phyloP scores from a whole-genome alignment of 2,888 invertebrate genomes.

The Chalcis sispes region DNA sequence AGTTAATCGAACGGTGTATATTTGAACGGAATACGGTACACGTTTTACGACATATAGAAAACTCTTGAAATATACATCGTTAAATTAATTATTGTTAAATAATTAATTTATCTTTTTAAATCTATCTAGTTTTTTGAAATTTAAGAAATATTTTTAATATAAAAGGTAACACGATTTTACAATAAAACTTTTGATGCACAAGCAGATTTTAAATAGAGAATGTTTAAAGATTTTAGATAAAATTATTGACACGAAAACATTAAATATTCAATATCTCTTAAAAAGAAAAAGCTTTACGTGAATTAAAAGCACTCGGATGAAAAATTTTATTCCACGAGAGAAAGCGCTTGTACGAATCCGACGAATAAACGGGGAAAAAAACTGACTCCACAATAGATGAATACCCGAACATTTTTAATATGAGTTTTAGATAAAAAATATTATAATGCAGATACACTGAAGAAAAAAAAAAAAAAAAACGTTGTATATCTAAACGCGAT shows the following conservation, averaged over 20 bases:
- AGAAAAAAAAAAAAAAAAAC: too few relatives aligned
- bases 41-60: too few relatives aligned
- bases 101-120: too few relatives aligned
- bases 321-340: not conserved
- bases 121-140: too few relatives aligned
- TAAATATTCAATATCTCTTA: not conserved
- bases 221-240: not conserved
- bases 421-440: conserved; percentile 13
- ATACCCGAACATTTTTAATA: conserved; percentile 11
- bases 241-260: not conserved
- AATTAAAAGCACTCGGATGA: too few relatives aligned
- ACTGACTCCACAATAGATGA: conserved; percentile 34
- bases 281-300: too few relatives aligned
- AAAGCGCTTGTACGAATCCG: conserved; percentile 5
- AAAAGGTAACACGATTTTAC: too few relatives aligned
- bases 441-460: conserved; percentile 15
- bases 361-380: not conserved
- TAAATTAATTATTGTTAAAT: too few relatives aligned
- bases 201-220: not conserved
- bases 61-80: too few relatives aligned
- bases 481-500: not conserved
- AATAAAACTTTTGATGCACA: too few relatives aligned
- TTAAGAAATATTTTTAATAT: too few relatives aligned
- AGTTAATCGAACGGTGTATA: too few relatives aligned
- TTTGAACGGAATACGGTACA: not conserved